phyloP scores from a whole-genome alignment of 2,888 invertebrate species.

The Onthophagus sagittarius region DNA sequence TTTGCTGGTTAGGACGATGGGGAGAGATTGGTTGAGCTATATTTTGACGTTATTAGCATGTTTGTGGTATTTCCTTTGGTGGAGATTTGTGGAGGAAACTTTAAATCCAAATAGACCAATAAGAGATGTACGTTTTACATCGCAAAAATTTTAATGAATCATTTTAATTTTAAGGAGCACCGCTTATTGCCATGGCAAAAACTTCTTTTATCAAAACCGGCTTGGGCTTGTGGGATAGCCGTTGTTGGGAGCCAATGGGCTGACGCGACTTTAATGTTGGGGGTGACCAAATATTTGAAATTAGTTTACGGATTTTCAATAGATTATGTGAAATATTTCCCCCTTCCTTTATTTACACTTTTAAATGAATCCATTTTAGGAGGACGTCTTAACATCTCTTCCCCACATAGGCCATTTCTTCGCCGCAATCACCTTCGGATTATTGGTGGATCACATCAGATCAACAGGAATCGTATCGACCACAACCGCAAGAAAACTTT shows the following conservation, averaged over 20 bases:
- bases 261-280: conserved; percentile 56
- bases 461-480: conserved; percentile 54
- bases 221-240: conserved; percentile 58
- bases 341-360: background rate
- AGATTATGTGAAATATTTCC: conserved; percentile 49
- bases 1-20: conserved; percentile 51
- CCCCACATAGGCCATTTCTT: conserved; percentile 58
- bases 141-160: background rate
- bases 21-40: conserved; percentile 55
- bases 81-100: conserved; percentile 55
- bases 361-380: conserved; percentile 41
- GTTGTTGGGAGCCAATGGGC: conserved; percentile 60
- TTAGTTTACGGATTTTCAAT: conserved; percentile 58
- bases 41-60: conserved; percentile 49
- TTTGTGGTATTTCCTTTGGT: conserved; percentile 56
- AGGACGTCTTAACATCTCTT: conserved; percentile 54
- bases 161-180: conserved; percentile 40
- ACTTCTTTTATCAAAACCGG: conserved; percentile 54
- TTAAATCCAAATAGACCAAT: conserved; percentile 49
- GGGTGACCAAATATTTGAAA: conserved; percentile 57
- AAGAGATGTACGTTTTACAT: conserved; percentile 40
- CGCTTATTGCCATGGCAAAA: conserved; percentile 53
- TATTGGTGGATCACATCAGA: conserved; percentile 56
- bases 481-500: conserved; percentile 55
- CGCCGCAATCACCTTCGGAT: conserved; percentile 55